Conservation (phyloP, 2,113 vertebrate genomes). For the Dasypus novemcinctus region DNA sequence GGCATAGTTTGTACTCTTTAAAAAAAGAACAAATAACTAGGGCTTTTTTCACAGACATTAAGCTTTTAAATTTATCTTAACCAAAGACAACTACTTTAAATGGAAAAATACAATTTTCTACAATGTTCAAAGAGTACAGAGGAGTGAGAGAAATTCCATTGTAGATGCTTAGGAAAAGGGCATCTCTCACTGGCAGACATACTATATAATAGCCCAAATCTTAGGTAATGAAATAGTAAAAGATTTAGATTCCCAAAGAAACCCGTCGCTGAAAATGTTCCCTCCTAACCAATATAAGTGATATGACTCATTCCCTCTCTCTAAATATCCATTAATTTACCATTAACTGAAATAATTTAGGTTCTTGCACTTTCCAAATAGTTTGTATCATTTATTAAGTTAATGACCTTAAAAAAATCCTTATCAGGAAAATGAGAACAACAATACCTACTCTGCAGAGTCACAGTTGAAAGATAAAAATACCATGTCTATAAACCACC, state of each 20-base stretch:
- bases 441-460: neutral
- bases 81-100: neutral
- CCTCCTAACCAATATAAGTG: neutral
- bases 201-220: neutral
- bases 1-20: neutral
- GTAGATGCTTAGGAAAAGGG: neutral
- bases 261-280: neutral
- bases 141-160: neutral
- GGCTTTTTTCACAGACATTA: neutral
- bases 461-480: neutral
- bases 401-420: neutral
- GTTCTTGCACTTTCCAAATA: neutral
- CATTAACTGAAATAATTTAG: slow-evolving; percentile 15
- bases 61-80: neutral
- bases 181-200: neutral
- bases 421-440: neutral
- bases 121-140: neutral
- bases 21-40: neutral
- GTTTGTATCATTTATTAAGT: neutral
- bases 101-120: neutral
- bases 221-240: neutral
- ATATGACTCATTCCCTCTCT: neutral
- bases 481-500: neutral
- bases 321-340: neutral
- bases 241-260: neutral